Evolutionary conservation across 2,797 vertebrate species (phyloP).

Genomic region (Thripadectes ignobilis): DNA sequence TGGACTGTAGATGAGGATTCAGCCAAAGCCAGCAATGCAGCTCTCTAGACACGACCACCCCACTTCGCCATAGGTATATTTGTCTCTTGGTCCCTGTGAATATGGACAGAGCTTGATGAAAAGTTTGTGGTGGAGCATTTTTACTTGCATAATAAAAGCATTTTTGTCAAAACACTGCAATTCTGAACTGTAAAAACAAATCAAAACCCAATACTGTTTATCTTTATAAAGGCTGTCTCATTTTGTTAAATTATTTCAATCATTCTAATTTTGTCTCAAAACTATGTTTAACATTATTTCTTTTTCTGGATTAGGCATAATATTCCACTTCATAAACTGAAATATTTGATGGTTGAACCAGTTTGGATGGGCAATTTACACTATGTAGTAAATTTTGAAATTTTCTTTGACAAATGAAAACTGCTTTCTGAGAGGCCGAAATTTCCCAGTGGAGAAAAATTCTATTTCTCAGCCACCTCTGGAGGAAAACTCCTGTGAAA

Average conservation of each 20-base stretch:
- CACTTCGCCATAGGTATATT: not conserved
- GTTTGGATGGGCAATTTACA: not conserved
- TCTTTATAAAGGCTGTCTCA: not conserved
- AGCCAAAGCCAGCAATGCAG: not conserved
- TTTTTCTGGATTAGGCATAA: not conserved
- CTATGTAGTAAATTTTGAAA: not conserved
- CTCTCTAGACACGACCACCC: not conserved
- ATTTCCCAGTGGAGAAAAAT: conserved; percentile 41
- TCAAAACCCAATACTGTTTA: not conserved
- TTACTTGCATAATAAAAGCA: not conserved
- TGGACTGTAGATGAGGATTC: not conserved
- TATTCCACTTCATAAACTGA: not conserved
- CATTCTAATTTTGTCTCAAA: not conserved
- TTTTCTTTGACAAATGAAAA: conserved; percentile 33
- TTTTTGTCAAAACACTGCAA: not conserved
- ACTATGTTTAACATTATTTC: not conserved
- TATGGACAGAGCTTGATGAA: not conserved
- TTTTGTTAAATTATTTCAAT: not conserved
- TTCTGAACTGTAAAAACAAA: not conserved
- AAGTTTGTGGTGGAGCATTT: not conserved
- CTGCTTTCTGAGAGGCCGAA: conserved; percentile 15
- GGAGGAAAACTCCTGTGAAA: conserved; percentile 31
- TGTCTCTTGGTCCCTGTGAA: not conserved
- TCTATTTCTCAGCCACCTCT: conserved; percentile 11
- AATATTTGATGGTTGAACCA: not conserved